Percentiles rank a stretch among this genome's conserved stretches.
Evolutionary conservation across 2,797 vertebrate species (phyloP).

Genomic region (Gobionotothen gibberifrons): DNA sequence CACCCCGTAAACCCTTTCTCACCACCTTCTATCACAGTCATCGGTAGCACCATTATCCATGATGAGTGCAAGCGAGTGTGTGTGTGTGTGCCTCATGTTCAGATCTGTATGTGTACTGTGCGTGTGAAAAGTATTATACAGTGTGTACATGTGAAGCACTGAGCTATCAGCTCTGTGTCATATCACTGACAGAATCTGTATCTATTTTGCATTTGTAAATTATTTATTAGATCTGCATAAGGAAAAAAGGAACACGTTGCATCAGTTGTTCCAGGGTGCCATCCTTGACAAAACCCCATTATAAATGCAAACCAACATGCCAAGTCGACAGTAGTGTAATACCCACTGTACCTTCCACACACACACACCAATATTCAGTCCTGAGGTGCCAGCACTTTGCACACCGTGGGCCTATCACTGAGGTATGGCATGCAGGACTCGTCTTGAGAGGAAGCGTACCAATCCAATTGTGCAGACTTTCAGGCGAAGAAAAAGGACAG

Average conservation of each 20-base stretch:
- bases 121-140: not conserved
- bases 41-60: constrained; percentile 52
- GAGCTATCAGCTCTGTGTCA: constrained; percentile 11
- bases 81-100: not conserved
- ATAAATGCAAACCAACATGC: constrained; percentile 59
- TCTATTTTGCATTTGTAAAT: constrained; percentile 39
- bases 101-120: not conserved
- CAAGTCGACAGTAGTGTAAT: constrained; percentile 67
- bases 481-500: constrained; percentile 56
- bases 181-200: constrained; percentile 15
- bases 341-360: constrained; percentile 50
- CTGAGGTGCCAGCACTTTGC: constrained; percentile 72
- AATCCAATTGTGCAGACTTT: constrained; percentile 82
- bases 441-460: constrained; percentile 74
- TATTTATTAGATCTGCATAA: constrained; percentile 41
- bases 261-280: constrained; percentile 22
- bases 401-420: constrained; percentile 69
- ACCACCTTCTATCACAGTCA: constrained; percentile 51
- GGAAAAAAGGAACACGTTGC: constrained; percentile 17
- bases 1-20: constrained; percentile 56
- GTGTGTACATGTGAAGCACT: constrained; percentile 15
- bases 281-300: constrained; percentile 47
- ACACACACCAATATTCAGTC: constrained; percentile 55
- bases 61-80: constrained; percentile 36
- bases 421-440: constrained; percentile 74